Percentiles rank a stretch among this genome's conserved stretches.
phyloP scores from a whole-genome alignment of 2,888 invertebrate species.

The Calameuta filiformis region DNA sequence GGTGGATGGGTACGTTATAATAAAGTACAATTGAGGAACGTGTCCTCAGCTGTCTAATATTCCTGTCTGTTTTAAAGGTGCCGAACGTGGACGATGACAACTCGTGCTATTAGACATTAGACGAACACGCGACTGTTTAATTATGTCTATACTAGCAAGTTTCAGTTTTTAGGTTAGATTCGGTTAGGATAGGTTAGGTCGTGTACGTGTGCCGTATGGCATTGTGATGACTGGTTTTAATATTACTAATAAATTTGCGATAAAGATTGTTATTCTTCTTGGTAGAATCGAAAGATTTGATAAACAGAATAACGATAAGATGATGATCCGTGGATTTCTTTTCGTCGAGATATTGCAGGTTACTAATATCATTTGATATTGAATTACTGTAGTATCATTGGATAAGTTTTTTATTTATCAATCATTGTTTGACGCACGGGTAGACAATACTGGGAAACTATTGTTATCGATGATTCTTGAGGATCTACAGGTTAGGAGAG shows the following conservation, averaged over 20 bases:
- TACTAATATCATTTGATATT: not conserved
- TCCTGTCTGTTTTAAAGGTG: slow-evolving; percentile 23
- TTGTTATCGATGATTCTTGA: not conserved
- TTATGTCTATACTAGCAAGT: not conserved
- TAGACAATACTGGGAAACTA: not conserved
- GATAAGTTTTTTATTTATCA: not conserved
- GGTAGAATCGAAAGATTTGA: not conserved
- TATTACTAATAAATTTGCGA: not conserved
- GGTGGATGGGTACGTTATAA: slow-evolving; percentile 58
- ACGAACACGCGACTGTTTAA: not conserved
- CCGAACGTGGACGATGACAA: not conserved
- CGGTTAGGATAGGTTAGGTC: not conserved
- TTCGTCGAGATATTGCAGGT: not conserved
- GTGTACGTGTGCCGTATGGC: not conserved
- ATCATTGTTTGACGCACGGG: not conserved
- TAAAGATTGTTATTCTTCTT: not conserved
- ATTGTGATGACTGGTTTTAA: not conserved
- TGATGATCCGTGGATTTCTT: not conserved
- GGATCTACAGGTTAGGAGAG: not conserved
- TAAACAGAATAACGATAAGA: not conserved
- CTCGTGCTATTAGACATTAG: not conserved
- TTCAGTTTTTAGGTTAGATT: not conserved
- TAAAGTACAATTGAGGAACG: slow-evolving; percentile 34
- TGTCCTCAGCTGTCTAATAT: slow-evolving; percentile 57
- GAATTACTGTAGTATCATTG: not conserved